phyloP scores from a whole-genome alignment of 2,797 vertebrate genomes.

The Pygocentrus nattereri region DNA sequence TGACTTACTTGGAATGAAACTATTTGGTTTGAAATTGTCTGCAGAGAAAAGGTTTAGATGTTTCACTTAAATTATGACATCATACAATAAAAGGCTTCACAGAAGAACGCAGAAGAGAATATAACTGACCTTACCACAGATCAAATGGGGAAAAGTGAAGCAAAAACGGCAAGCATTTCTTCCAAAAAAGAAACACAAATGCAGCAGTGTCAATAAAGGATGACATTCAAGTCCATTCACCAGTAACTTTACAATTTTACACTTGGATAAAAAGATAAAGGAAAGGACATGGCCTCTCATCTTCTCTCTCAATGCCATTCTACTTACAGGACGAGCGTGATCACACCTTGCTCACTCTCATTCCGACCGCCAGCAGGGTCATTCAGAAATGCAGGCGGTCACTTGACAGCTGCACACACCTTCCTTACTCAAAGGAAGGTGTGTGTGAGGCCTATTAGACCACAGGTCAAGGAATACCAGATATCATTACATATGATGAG shows the following conservation, averaged over 20 bases:
- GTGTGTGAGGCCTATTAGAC: background rate
- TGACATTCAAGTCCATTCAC: background rate
- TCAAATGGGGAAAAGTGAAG: background rate
- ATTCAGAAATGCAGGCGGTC: conserved; percentile 15
- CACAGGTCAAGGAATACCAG: background rate
- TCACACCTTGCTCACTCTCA: conserved; percentile 36
- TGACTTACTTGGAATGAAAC: conserved; percentile 19
- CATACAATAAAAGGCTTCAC: background rate
- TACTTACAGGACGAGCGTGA: conserved; percentile 29
- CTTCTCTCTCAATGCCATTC: conserved; percentile 20
- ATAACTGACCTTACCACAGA: background rate
- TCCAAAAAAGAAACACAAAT: background rate
- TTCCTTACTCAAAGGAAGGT: conserved; percentile 1
- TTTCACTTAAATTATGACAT: conserved; percentile 28
- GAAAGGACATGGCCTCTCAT: conserved; percentile 24
- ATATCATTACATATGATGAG: background rate
- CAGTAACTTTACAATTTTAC: conserved; percentile 4
- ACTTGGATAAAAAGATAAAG: conserved; percentile 22
- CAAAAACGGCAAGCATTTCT: background rate
- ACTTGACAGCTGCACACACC: conserved; percentile 37
- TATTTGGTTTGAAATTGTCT: conserved; percentile 25
- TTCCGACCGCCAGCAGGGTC: conserved; percentile 25
- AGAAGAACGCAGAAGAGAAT: too few relatives aligned
- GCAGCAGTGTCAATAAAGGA: conserved; percentile 16
- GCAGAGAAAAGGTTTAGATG: conserved; percentile 5